Conservation (phyloP, 2,113 vertebrate species). For the Arothron firmamentum region DNA sequence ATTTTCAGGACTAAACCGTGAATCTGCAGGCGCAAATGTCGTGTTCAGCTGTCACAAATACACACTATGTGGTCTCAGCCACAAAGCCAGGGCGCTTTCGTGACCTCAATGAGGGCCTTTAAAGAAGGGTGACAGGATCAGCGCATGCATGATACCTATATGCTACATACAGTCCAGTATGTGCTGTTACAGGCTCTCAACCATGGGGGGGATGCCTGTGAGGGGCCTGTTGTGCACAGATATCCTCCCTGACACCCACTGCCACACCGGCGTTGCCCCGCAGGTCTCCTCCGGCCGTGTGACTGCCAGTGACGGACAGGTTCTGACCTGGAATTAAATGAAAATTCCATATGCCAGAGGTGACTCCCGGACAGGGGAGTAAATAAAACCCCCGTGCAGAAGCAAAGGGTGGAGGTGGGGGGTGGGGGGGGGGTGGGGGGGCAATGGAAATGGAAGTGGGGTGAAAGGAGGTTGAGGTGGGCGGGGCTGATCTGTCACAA, state of each 20-base stretch:
- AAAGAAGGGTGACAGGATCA: not conserved
- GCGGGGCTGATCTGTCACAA: slow-evolving; percentile 64
- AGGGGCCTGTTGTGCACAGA: slow-evolving; percentile 20
- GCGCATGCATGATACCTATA: slow-evolving; percentile 13
- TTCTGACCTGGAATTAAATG: slow-evolving; percentile 70
- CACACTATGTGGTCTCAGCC: slow-evolving; percentile 10
- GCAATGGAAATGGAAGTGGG: not conserved
- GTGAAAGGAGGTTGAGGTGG: slow-evolving; percentile 24
- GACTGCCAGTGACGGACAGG: slow-evolving; percentile 39
- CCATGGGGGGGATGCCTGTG: slow-evolving; percentile 1
- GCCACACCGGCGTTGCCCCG: slow-evolving; percentile 28
- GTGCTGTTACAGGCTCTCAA: too few species aligned
- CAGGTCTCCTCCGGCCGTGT: slow-evolving; percentile 23
- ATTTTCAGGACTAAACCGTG: not conserved
- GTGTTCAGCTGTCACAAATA: not conserved
- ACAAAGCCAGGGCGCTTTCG: slow-evolving; percentile 21
- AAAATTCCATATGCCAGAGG: slow-evolving; percentile 60
- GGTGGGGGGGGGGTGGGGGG: too few species aligned
- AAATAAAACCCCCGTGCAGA: slow-evolving; percentile 40
- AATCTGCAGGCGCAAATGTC: slow-evolving; percentile 10
- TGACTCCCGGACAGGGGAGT: slow-evolving; percentile 46
- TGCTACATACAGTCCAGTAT: not conserved
- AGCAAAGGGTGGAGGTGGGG: slow-evolving; percentile 10
- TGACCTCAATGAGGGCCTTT: slow-evolving; percentile 3
- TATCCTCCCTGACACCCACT: slow-evolving; percentile 38